These are phyloP conservation scores for Zaprionus camerounensis DNA, from an alignment of 1,140 invertebrate species.

Conservation along the genomic window DNA sequence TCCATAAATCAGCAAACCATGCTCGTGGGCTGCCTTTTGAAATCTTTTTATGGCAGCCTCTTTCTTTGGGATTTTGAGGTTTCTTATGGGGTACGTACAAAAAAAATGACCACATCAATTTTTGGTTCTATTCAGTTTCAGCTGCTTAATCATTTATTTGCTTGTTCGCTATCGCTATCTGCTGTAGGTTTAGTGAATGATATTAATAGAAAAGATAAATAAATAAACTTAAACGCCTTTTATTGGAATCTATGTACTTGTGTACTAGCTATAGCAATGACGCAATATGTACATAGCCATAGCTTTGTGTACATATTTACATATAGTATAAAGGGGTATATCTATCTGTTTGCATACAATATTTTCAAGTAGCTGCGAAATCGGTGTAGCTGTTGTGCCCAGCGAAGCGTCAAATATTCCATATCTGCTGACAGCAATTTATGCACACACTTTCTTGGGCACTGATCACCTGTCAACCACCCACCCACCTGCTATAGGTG, in stretches of 20 bases:
- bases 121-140: background rate
- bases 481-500: conserved; percentile 29
- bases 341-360: conserved; percentile 29
- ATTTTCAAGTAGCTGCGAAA: conserved; percentile 40
- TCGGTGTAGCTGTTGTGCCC: conserved; percentile 18
- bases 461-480: conserved; percentile 31
- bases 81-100: conserved; percentile 6
- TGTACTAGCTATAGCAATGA: conserved; percentile 24
- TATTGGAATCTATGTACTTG: conserved; percentile 10
- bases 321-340: background rate
- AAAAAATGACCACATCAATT: conserved; percentile 14
- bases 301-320: background rate
- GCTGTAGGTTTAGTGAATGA: conserved; percentile 17
- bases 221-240: conserved; percentile 44
- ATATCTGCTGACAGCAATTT: conserved; percentile 8
- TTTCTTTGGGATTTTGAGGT: conserved; percentile 31
- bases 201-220: conserved; percentile 50
- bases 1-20: background rate
- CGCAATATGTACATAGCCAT: conserved; percentile 23
- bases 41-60: conserved; percentile 41
- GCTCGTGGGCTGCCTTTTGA: conserved; percentile 40
- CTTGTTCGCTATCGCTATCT: conserved; percentile 31
- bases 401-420: conserved; percentile 39
- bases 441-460: conserved; percentile 28
- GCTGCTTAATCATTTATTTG: conserved; percentile 51